Evolutionary conservation across 1,140 invertebrate species (phyloP), one percentile per base, ranked within the genome.

Genomic region (Drosophila lowei): DNA sequence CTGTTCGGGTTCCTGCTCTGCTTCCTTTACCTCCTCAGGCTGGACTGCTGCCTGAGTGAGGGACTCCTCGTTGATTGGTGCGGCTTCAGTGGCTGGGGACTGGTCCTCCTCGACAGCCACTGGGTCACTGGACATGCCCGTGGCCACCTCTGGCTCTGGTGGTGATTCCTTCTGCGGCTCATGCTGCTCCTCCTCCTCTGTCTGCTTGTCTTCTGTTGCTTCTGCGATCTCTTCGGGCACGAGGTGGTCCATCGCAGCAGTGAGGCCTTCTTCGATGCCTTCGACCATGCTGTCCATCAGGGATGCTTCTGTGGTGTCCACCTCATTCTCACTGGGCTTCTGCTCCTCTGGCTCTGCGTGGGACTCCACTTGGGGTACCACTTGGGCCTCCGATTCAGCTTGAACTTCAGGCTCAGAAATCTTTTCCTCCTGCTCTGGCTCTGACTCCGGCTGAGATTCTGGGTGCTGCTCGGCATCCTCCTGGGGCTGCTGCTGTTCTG

Each of bases 241-340:
- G 15, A 86, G 44, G n/a, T 81, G 64, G 23, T 68, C 73, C 59
- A 74, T 77, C 38, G 74, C 81, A 0, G 73, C 81, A 8, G 59
- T 81, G 2, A 85, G 77, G 2, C 81, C 83, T 25, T 88, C 64
- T 16, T 86, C 81, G 4, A 88, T 68, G 63, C 66, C 63, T 13
- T 68, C 63, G 2, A 50, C 70, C 25, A 86, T 63, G n/a, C 71
- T 47, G 21, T 80, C 59, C 44, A 78, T 50, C 13, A 83, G 18
- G 2, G 83, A 63, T n/a, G 74, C 57, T 47, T 86, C 81, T 3
- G 81, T 86, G 70, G 74, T 58, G 25, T 86, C 77, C 46, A 77
- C 61, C 47, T 73, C 81, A 9, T 57, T 76, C 6, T 67, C 80
- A n/a, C 56, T 54, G 44, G 13, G 0, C 8, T 71, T 34, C 15